Conservation (phyloP, 2,797 vertebrate genomes). For the Labeo calbasu region DNA sequence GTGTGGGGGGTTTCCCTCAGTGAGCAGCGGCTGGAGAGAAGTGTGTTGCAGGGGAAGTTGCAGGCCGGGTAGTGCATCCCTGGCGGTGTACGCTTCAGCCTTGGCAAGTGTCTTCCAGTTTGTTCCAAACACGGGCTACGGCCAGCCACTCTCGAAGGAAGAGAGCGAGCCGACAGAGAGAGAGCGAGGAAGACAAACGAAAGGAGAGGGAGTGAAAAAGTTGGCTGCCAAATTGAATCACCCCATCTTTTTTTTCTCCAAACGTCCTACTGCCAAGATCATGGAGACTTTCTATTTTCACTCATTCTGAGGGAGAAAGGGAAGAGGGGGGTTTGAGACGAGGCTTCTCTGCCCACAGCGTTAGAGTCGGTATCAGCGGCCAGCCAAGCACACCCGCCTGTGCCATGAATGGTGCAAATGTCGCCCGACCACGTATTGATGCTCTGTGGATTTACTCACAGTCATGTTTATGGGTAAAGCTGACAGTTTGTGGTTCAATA, state of each 20-base stretch:
- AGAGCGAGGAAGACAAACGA: conserved; percentile 56
- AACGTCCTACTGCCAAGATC: conserved; percentile 86
- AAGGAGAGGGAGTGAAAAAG: conserved; percentile 65
- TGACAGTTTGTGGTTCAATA: conserved; percentile 49
- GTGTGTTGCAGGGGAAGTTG: conserved; percentile 27
- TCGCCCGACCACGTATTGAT: conserved; percentile 53
- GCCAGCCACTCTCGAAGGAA: conserved; percentile 82
- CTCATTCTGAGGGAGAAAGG: conserved; percentile 71
- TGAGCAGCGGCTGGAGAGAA: conserved; percentile 32
- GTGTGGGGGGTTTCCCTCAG: conserved; percentile 46
- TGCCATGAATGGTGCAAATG: conserved; percentile 82
- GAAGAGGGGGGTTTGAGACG: conserved; percentile 55
- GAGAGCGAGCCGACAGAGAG: conserved; percentile 73
- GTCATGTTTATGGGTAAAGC: conserved; percentile 55
- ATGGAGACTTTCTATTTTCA: conserved; percentile 89
- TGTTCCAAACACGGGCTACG: conserved; percentile 81
- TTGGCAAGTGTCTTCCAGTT: conserved; percentile 86
- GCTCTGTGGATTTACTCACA: conserved; percentile 54
- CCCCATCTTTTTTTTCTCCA: conserved; percentile 75
- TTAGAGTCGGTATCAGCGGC: conserved; percentile 82
- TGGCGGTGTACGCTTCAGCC: conserved; percentile 86
- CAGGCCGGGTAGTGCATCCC: conserved; percentile 71
- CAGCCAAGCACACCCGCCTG: conserved; percentile 68
- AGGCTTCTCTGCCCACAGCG: conserved; percentile 83
- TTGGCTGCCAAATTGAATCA: conserved; percentile 87